Conservation (phyloP, 2,113 vertebrate species). For the Scomber japonicus region DNA sequence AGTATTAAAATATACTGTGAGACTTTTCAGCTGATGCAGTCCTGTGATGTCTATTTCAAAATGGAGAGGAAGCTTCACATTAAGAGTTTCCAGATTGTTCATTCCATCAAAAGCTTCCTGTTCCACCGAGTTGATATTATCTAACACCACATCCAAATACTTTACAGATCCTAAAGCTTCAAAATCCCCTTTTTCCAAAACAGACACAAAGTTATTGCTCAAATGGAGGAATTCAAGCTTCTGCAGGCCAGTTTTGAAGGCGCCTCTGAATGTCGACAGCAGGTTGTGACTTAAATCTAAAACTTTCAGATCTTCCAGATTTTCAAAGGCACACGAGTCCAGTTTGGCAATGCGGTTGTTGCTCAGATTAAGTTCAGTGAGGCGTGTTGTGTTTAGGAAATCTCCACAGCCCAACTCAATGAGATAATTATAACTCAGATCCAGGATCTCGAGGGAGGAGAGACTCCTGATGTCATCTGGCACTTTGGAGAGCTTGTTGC, state of each 20-base stretch:
- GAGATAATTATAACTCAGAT: background rate
- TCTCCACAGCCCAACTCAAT: slow-evolving; percentile 12
- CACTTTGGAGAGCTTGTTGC: slow-evolving; percentile 23
- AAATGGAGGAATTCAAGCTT: slow-evolving; percentile 29
- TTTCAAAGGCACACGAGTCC: slow-evolving; percentile 7
- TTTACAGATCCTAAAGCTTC: slow-evolving; percentile 22
- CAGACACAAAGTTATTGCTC: background rate
- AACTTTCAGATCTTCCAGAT: slow-evolving; percentile 8
- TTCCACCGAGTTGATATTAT: background rate
- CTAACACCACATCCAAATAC: slow-evolving; percentile 10
- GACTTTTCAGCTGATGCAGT: background rate
- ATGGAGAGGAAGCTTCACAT: background rate
- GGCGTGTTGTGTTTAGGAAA: slow-evolving; percentile 20
- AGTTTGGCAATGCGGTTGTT: slow-evolving; percentile 22
- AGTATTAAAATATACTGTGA: background rate
- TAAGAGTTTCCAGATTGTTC: slow-evolving; percentile 3
- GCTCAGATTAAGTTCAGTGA: slow-evolving; percentile 17
- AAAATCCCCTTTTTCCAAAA: background rate
- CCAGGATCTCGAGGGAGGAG: slow-evolving; percentile 26
- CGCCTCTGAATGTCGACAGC: background rate
- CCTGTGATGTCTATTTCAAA: background rate
- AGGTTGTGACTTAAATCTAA: slow-evolving; percentile 29
- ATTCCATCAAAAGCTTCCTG: slow-evolving; percentile 3
- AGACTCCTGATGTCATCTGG: slow-evolving; percentile 31
- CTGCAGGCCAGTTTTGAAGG: slow-evolving; percentile 2